Conservation (phyloP, 2,113 vertebrate genomes). For the Pterophyllum scalare region DNA sequence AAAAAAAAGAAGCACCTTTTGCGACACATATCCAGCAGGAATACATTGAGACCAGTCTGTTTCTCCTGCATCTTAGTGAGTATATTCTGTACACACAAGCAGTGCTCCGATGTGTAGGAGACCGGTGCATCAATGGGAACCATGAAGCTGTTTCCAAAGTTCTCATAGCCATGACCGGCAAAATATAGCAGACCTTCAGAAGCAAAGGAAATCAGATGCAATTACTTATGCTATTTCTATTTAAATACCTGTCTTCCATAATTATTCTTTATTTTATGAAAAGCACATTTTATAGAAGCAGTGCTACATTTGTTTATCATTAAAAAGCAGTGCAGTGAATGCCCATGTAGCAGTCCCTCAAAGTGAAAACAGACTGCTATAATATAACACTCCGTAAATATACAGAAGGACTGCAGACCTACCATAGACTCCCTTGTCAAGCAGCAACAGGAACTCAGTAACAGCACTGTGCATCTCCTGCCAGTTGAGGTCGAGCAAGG, state of each 20-base stretch:
- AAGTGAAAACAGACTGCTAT: background rate
- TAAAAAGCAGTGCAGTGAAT: accelerated
- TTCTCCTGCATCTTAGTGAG: conserved; percentile 87
- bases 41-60: conserved; percentile 86
- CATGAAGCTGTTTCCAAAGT: conserved; percentile 92
- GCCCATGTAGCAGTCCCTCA: background rate
- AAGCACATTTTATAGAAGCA: background rate
- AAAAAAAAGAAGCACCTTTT: conserved; percentile 77
- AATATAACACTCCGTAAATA: background rate
- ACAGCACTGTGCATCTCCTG: conserved; percentile 89
- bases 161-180: conserved; percentile 89
- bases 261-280: background rate
- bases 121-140: conserved; percentile 86
- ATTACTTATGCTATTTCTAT: background rate
- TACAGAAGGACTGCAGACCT: conserved; percentile 5
- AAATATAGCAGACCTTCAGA: conserved; percentile 87
- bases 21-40: conserved; percentile 91
- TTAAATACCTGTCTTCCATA: background rate
- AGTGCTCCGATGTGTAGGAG: conserved; percentile 85
- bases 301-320: background rate
- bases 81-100: conserved; percentile 86
- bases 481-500: conserved; percentile 86
- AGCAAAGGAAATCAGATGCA: background rate
- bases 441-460: conserved; percentile 86
- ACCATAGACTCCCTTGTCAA: conserved; percentile 89